These are phyloP conservation scores for Rhinichthys klamathensis DNA, from an alignment of 2,113 vertebrate genomes.

Conservation along the genomic window DNA sequence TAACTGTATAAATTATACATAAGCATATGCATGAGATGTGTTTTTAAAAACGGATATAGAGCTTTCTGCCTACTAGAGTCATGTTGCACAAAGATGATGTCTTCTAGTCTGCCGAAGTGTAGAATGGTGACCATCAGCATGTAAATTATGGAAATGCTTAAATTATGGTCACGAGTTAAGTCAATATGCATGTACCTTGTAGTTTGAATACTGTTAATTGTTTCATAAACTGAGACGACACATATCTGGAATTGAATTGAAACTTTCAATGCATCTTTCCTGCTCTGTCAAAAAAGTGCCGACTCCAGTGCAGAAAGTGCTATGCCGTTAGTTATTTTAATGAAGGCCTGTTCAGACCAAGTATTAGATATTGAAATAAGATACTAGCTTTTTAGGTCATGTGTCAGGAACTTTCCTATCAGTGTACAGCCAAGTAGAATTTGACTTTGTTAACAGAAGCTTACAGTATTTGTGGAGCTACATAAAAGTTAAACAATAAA, in stretches of 20 bases:
- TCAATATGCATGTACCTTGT: not conserved
- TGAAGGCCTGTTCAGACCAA: conserved; percentile 27
- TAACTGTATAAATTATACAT: conserved; percentile 39
- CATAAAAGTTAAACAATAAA: not conserved
- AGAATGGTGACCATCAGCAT: not conserved
- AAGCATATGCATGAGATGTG: conserved; percentile 30
- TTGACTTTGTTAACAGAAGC: not conserved
- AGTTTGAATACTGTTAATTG: not conserved
- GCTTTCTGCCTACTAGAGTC: conserved; percentile 27
- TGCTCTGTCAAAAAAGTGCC: not conserved
- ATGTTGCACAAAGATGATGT: not conserved
- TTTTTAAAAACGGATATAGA: not conserved
- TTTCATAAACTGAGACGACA: not conserved
- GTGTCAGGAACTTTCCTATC: not conserved
- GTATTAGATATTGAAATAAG: not conserved
- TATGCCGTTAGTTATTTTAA: not conserved
- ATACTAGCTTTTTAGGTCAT: not conserved
- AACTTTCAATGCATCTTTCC: not conserved
- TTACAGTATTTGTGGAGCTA: not conserved
- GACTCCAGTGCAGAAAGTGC: conserved; percentile 24
- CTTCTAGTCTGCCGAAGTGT: not conserved
- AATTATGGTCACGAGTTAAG: not conserved
- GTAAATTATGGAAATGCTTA: not conserved
- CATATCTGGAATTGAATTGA: not conserved
- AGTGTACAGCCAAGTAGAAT: not conserved